These are phyloP conservation scores for Pyrochroa serraticornis DNA, from an alignment of 2,888 invertebrate genomes.

Conservation along the genomic window DNA sequence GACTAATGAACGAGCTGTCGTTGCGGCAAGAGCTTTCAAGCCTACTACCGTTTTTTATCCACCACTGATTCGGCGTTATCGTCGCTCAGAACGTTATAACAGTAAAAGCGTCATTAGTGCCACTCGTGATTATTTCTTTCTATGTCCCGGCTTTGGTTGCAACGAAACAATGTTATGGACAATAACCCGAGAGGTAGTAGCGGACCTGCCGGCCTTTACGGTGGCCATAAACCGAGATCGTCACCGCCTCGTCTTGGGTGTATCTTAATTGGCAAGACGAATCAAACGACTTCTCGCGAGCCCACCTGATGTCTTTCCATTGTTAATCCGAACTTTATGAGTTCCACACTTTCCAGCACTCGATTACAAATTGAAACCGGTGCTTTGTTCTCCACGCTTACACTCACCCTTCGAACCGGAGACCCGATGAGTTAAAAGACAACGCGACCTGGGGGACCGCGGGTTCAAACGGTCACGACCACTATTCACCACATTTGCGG, in stretches of 20 bases:
- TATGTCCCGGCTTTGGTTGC: slow-evolving; percentile 1
- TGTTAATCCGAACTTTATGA: slow-evolving; percentile 43
- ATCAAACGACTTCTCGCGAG: slow-evolving; percentile 42
- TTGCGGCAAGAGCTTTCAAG: slow-evolving; percentile 6
- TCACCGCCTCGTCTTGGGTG: slow-evolving; percentile 45
- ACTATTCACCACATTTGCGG: neutral
- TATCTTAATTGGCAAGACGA: slow-evolving; percentile 50
- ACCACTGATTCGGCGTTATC: slow-evolving; percentile 5
- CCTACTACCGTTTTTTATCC: slow-evolving; percentile 16
- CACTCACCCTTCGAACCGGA: neutral
- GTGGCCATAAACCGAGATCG: slow-evolving; percentile 43
- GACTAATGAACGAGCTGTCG: slow-evolving; percentile 24
- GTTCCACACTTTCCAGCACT: slow-evolving; percentile 25
- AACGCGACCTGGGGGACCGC: no score
- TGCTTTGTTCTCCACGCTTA: neutral
- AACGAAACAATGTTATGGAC: slow-evolving; percentile 1
- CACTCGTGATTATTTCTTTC: slow-evolving; percentile 15
- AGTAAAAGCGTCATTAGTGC: slow-evolving; percentile 22
- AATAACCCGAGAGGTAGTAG: neutral
- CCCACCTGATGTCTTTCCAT: slow-evolving; percentile 46
- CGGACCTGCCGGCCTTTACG: slow-evolving; percentile 32
- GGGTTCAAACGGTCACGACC: no score
- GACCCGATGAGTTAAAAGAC: no score
- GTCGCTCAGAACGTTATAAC: slow-evolving; percentile 12
- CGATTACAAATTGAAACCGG: slow-evolving; percentile 34